A percentile compares a stretch with the other conserved stretches of the same genome.
Conservation (phyloP, 1,140 invertebrate species). For the Octopus bimaculoides region DNA sequence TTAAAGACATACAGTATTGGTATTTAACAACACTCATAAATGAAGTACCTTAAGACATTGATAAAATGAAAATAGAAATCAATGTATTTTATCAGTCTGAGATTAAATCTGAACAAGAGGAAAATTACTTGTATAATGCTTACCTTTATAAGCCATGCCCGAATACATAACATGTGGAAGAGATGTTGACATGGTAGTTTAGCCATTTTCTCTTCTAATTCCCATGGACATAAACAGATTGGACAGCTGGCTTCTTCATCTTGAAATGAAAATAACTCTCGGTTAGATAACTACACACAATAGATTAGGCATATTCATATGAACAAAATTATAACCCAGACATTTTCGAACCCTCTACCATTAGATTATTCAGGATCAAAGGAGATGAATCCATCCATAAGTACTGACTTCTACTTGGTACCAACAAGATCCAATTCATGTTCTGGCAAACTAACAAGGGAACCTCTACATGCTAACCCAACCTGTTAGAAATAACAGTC, state of each 20-base stretch:
- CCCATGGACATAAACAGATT: constrained; percentile 30
- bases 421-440: no score
- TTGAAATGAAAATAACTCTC: constrained; percentile 14
- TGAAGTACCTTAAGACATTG: background rate
- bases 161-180: constrained; percentile 35
- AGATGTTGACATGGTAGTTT: constrained; percentile 34
- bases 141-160: constrained; percentile 36
- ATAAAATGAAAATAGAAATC: background rate
- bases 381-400: no score
- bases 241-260: constrained; percentile 32
- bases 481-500: no score
- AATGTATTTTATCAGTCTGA: background rate
- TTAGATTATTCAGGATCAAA: no score
- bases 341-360: no score
- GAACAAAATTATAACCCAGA: no score
- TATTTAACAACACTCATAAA: background rate
- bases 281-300: no score
- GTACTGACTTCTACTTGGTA: no score
- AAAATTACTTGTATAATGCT: background rate
- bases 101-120: background rate
- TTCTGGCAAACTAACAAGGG: no score
- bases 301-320: no score
- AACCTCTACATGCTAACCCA: no score
- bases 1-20: background rate
- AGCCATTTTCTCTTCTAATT: constrained; percentile 24